phyloP scores from a whole-genome alignment of 2,888 invertebrate genomes.

The Brenthis ino region DNA sequence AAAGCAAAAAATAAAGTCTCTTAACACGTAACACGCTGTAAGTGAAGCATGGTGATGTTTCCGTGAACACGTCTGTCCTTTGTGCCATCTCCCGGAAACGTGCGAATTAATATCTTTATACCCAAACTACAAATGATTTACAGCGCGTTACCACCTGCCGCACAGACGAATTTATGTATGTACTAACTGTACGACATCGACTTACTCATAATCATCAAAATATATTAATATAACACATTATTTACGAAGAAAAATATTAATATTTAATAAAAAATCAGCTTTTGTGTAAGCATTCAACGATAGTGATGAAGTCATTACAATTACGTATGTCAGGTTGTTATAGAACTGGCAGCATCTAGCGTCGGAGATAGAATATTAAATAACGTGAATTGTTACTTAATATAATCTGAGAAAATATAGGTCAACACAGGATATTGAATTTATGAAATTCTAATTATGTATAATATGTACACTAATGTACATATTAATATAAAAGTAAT shows the following conservation, averaged over 20 bases:
- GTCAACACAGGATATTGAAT: too few species aligned
- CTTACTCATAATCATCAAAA: neutral
- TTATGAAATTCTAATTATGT: too few species aligned
- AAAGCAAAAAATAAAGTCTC: neutral
- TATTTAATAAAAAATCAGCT: too few species aligned
- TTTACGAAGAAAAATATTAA: neutral
- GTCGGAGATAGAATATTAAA: too few species aligned
- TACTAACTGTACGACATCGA: constrained; percentile 15
- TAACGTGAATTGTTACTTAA: too few species aligned
- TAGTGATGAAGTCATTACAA: too few species aligned
- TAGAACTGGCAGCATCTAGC: too few species aligned
- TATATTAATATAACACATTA: neutral
- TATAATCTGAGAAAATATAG: too few species aligned
- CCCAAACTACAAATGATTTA: constrained; percentile 32
- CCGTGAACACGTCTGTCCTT: constrained; percentile 23
- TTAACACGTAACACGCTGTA: neutral
- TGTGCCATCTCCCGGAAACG: constrained; percentile 23
- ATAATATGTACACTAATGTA: too few species aligned
- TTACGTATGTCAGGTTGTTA: too few species aligned
- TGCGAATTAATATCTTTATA: constrained; percentile 25
- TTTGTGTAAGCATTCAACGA: too few species aligned
- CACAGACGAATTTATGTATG: constrained; percentile 32
- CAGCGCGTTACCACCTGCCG: constrained; percentile 26
- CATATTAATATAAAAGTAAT: too few species aligned
- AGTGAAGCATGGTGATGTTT: constrained; percentile 8